phyloP scores from a whole-genome alignment of 35 echinoderm and acorn worm species.

The Hemicentrotus pulcherrimus region DNA sequence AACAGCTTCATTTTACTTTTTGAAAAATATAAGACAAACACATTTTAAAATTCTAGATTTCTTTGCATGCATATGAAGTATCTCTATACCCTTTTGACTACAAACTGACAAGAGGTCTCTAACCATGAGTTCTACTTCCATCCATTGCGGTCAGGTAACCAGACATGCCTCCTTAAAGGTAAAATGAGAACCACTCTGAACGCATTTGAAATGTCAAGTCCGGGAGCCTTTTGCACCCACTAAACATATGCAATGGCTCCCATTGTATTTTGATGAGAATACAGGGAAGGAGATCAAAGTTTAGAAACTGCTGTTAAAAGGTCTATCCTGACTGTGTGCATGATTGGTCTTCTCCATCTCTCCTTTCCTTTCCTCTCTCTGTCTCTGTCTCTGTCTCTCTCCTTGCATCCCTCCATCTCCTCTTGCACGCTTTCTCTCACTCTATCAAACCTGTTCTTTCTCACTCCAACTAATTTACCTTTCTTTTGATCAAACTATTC shows the following conservation, averaged over 20 bases:
- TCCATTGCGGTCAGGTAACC: constrained; percentile 7
- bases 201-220: constrained; percentile 11
- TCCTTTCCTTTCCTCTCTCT: not conserved
- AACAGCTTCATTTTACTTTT: no score
- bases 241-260: not conserved
- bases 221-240: not conserved
- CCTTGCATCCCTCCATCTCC: not conserved
- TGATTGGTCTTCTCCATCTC: not conserved
- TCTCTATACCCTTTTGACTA: not conserved
- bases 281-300: not conserved
- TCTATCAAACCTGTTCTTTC: no score
- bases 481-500: no score
- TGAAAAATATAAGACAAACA: not conserved
- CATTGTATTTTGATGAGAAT: constrained; percentile 9
- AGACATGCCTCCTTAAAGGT: constrained; percentile 17
- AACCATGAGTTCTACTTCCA: not conserved
- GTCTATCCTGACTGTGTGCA: not conserved
- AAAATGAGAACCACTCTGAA: constrained; percentile 11
- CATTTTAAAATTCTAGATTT: not conserved
- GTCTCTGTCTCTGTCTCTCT: not conserved
- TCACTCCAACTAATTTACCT: no score
- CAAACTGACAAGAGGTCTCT: not conserved
- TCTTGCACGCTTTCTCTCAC: no score
- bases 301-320: not conserved
- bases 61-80: not conserved